These are phyloP conservation scores for Orthochromis malagaraziensis DNA, from an alignment of 2,113 vertebrate genomes.

Conservation along the genomic window DNA sequence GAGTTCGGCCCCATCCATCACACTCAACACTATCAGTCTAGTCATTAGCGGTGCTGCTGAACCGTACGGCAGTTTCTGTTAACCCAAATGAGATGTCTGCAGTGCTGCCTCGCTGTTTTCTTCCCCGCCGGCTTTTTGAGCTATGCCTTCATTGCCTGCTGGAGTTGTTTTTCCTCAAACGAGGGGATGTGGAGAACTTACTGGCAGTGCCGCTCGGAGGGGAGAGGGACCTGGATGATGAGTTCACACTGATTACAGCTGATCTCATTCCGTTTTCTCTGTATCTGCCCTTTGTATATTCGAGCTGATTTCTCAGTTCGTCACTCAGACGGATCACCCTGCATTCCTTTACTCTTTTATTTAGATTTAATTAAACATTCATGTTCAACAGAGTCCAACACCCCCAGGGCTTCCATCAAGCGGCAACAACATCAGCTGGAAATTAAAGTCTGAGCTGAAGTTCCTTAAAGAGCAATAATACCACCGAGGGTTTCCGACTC, in stretches of 20 bases:
- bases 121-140: slow-evolving; percentile 16
- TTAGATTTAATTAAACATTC: neutral
- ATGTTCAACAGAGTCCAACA: neutral
- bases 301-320: neutral
- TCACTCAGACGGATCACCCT: neutral
- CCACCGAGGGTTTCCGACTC: neutral
- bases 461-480: neutral
- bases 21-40: slow-evolving; percentile 34
- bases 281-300: neutral
- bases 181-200: neutral
- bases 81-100: slow-evolving; percentile 51
- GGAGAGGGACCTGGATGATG: neutral
- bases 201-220: neutral
- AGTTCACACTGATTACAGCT: neutral
- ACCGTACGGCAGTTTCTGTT: slow-evolving; percentile 42
- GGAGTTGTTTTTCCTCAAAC: neutral
- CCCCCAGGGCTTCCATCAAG: neutral
- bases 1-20: slow-evolving; percentile 39
- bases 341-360: neutral
- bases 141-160: slow-evolving; percentile 38
- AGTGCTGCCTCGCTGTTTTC: neutral
- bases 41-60: slow-evolving; percentile 53
- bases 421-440: neutral
- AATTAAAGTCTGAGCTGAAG: neutral
- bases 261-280: neutral